Conservation (phyloP, 2,888 invertebrate species). For the Unio delphinus region DNA sequence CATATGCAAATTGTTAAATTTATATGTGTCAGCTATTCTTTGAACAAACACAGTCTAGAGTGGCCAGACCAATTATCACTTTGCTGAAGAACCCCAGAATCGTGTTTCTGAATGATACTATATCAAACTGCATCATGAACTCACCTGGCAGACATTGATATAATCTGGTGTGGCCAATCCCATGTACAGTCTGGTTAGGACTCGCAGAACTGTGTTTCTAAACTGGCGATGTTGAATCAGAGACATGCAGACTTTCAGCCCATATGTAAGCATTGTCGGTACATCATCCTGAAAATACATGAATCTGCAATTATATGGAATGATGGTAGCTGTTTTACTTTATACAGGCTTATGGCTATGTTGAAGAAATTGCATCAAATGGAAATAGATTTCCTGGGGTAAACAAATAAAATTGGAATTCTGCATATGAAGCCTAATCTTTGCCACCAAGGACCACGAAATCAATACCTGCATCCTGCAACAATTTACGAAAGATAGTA, state of each 20-base stretch:
- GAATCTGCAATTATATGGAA: too few relatives aligned
- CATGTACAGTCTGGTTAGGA: slow-evolving; percentile 90
- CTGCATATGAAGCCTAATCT: too few relatives aligned
- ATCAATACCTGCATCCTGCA: too few relatives aligned
- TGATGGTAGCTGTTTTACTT: too few relatives aligned
- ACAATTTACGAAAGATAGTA: too few relatives aligned
- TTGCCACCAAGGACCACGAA: too few relatives aligned
- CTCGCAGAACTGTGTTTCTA: slow-evolving; percentile 89
- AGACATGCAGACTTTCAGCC: slow-evolving; percentile 97
- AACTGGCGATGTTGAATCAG: slow-evolving; percentile 95
- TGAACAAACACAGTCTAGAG: slow-evolving; percentile 83
- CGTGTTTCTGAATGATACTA: slow-evolving; percentile 83
- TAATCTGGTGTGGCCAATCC: slow-evolving; percentile 93
- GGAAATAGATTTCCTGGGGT: too few relatives aligned
- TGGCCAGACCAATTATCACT: slow-evolving; percentile 87
- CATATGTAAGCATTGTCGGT: slow-evolving; percentile 91
- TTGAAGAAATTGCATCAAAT: too few relatives aligned
- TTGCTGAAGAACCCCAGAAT: slow-evolving; percentile 90
- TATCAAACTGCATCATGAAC: background rate
- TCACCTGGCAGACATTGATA: slow-evolving; percentile 90
- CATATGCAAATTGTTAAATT: too few relatives aligned
- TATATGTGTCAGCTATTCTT: too few relatives aligned
- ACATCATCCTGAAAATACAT: slow-evolving; percentile 80
- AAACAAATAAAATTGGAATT: too few relatives aligned
- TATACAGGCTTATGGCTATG: too few relatives aligned